Conservation (phyloP, 2,113 vertebrate species). For the Bungarus multicinctus region DNA sequence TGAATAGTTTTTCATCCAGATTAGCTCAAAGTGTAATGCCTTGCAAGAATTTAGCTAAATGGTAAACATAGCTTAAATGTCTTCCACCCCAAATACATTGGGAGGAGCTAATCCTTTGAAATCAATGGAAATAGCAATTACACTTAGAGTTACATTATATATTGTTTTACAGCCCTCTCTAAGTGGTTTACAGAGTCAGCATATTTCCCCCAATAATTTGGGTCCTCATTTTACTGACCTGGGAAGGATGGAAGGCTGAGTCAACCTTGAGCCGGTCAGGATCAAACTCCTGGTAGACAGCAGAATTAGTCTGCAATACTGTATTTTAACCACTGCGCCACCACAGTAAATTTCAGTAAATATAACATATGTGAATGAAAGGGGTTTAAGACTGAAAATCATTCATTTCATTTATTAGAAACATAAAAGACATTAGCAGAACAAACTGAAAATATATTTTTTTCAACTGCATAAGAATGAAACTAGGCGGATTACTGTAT, state of each 20-base stretch:
- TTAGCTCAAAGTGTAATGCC: slow-evolving; percentile 21
- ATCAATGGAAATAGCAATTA: background rate
- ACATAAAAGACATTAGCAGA: background rate
- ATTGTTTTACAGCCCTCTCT: too few species aligned
- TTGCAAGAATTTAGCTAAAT: slow-evolving; percentile 34
- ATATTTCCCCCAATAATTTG: too few species aligned
- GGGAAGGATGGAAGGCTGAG: too few species aligned
- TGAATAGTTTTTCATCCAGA: slow-evolving; percentile 31
- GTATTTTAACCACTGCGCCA: too few species aligned
- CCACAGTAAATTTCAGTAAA: too few species aligned
- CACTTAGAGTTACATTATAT: too few species aligned
- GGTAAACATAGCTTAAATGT: slow-evolving; percentile 13
- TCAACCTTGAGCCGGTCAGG: too few species aligned
- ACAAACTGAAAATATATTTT: background rate
- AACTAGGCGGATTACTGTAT: background rate
- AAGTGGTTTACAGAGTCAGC: too few species aligned
- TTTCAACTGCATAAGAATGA: background rate
- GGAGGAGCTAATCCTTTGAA: background rate
- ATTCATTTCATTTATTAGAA: background rate
- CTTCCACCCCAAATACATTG: background rate
- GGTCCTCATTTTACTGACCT: too few species aligned
- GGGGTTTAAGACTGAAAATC: background rate
- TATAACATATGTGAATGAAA: background rate
- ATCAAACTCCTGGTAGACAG: too few species aligned
- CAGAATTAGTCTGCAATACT: too few species aligned